phyloP scores from a whole-genome alignment of 2,113 vertebrate species.

The Sander lucioperca region DNA sequence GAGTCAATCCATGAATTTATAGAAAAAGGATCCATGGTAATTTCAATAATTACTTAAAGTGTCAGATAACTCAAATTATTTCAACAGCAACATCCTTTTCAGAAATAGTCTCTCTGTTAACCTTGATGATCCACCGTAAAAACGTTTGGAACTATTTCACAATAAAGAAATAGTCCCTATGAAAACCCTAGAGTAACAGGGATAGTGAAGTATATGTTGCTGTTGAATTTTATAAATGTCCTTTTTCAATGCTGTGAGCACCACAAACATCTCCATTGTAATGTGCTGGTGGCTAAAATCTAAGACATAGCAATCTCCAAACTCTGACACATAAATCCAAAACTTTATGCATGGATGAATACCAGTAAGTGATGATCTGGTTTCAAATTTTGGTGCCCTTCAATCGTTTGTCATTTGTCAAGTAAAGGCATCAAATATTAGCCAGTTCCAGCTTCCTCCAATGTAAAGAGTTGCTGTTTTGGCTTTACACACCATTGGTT shows the following conservation, averaged over 20 bases:
- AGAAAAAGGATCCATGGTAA: neutral
- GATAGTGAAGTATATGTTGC: neutral
- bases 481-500: neutral
- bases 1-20: neutral
- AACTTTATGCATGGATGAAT: neutral
- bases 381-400: no score
- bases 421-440: neutral
- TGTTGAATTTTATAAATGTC: neutral
- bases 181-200: neutral
- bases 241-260: neutral
- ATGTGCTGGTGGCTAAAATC: no score
- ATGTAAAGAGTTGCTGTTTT: neutral
- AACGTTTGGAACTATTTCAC: neutral
- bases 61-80: neutral
- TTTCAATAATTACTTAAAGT: slow-evolving; percentile 17
- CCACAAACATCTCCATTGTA: neutral
- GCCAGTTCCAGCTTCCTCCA: neutral
- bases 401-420: neutral
- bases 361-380: neutral
- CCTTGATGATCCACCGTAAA: neutral
- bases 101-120: neutral
- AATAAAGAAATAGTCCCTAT: neutral
- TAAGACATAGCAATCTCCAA: no score
- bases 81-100: neutral
- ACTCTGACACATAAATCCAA: no score